phyloP scores from a whole-genome alignment of 2,888 invertebrate genomes.

The Caenorhabditis imperialis region DNA sequence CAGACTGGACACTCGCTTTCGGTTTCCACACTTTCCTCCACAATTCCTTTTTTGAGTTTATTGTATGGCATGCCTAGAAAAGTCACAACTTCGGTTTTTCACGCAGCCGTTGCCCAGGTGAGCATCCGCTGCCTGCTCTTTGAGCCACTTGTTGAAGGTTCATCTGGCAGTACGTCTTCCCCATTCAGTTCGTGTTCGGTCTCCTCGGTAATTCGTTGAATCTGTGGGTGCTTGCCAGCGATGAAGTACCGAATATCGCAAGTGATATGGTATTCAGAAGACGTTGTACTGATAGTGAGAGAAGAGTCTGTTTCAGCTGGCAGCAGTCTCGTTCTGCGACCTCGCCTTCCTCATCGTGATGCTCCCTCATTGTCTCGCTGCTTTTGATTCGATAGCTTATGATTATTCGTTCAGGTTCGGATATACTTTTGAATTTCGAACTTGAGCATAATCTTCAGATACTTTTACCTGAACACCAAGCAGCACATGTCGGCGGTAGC shows the following conservation, averaged over 20 bases:
- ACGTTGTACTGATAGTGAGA: neutral
- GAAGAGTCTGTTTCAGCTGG: conserved; percentile 76
- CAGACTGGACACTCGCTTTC: neutral
- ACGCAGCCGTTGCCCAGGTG: conserved; percentile 60
- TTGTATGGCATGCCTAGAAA: conserved; percentile 65
- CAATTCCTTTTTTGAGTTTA: too few relatives aligned
- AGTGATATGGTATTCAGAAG: conserved; percentile 72
- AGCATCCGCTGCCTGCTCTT: neutral
- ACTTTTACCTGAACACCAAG: conserved; percentile 71
- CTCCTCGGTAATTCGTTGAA: conserved; percentile 75
- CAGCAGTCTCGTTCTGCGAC: conserved; percentile 76
- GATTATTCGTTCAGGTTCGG: conserved; percentile 38
- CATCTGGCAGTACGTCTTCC: conserved; percentile 73
- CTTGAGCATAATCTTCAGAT: conserved; percentile 58
- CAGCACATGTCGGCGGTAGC: conserved; percentile 75
- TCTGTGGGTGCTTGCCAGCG: conserved; percentile 73
- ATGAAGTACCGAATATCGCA: conserved; percentile 75
- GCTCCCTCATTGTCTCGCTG: conserved; percentile 67
- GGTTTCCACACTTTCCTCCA: too few relatives aligned
- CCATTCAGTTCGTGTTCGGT: conserved; percentile 73
- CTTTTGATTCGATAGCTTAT: conserved; percentile 61
- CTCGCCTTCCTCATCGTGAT: conserved; percentile 70
- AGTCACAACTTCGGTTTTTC: conserved; percentile 61
- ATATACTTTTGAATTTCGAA: conserved; percentile 28
- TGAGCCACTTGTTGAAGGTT: conserved; percentile 48